Percentiles rank a stretch among this genome's conserved stretches.
These are phyloP conservation scores for Apodemia zela DNA, from an alignment of 2,888 invertebrate genomes.

Conservation along the genomic window DNA sequence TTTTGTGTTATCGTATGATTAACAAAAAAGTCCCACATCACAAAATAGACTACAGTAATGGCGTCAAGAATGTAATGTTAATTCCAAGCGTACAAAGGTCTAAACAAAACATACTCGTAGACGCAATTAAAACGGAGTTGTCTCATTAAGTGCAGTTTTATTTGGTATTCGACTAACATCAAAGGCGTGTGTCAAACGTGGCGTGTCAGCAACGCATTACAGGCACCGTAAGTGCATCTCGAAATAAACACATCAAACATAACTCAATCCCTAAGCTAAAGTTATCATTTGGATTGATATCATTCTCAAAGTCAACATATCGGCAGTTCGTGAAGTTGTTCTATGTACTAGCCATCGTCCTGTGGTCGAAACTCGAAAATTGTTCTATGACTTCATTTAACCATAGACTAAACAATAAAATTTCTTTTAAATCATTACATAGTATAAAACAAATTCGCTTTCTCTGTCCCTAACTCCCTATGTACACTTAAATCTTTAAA, in stretches of 20 bases:
- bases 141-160: slow-evolving; percentile 39
- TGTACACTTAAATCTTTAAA: too few species aligned
- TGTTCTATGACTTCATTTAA: too few species aligned
- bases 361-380: too few species aligned
- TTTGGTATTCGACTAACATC: slow-evolving; percentile 54
- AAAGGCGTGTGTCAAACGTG: slow-evolving; percentile 52
- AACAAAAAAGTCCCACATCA: too few species aligned
- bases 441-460: too few species aligned
- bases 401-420: too few species aligned
- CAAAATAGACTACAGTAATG: neutral
- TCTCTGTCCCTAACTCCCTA: too few species aligned
- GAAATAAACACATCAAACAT: slow-evolving; percentile 24
- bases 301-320: too few species aligned
- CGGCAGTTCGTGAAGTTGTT: too few species aligned
- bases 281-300: slow-evolving; percentile 3
- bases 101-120: slow-evolving; percentile 13
- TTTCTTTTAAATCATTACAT: too few species aligned
- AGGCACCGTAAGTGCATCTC: slow-evolving; percentile 29
- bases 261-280: neutral
- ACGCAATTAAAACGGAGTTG: slow-evolving; percentile 26
- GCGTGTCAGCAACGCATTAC: slow-evolving; percentile 47
- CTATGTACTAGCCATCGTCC: too few species aligned
- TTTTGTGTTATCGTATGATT: too few species aligned
- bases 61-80: slow-evolving; percentile 11
- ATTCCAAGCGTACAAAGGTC: neutral